Percentiles rank a stretch among this genome's conserved stretches.
Conservation (phyloP, 1,140 invertebrate genomes). For the Cryptotermes secundus region DNA sequence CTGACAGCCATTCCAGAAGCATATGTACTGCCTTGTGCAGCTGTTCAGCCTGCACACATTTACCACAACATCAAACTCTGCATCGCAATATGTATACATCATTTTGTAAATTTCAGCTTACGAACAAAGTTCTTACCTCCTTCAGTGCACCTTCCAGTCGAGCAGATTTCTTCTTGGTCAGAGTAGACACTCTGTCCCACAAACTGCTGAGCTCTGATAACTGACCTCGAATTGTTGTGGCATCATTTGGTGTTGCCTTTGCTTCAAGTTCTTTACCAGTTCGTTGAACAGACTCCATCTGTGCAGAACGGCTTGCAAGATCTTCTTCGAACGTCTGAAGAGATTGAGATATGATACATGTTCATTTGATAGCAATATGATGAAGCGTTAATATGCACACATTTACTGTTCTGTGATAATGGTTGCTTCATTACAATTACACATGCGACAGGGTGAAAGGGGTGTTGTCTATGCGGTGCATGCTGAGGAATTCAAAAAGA, state of each 20-base stretch:
- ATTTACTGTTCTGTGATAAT: no score
- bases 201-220: conserved; percentile 78
- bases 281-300: conserved; percentile 86
- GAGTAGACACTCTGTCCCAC: conserved; percentile 80
- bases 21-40: conserved; percentile 92
- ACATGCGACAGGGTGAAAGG: no score
- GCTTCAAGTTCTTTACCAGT: conserved; percentile 86
- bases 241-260: conserved; percentile 77
- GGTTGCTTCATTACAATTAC: no score
- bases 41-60: conserved; percentile 72
- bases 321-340: conserved; percentile 84
- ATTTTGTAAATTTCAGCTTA: background rate
- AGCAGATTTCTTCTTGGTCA: conserved; percentile 76
- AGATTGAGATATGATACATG: background rate
- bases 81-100: background rate
- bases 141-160: conserved; percentile 80
- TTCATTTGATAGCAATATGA: no score
- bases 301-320: conserved; percentile 78
- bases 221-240: conserved; percentile 74
- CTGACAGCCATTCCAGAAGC: conserved; percentile 92
- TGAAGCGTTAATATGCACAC: no score
- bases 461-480: no score
- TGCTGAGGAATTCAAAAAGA: no score
- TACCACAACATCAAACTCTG: conserved; percentile 23
- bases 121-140: conserved; percentile 45